Base-by-base conservation (phyloP, 2,888 invertebrate genomes). In the Epinotia brunnichana region DNA sequence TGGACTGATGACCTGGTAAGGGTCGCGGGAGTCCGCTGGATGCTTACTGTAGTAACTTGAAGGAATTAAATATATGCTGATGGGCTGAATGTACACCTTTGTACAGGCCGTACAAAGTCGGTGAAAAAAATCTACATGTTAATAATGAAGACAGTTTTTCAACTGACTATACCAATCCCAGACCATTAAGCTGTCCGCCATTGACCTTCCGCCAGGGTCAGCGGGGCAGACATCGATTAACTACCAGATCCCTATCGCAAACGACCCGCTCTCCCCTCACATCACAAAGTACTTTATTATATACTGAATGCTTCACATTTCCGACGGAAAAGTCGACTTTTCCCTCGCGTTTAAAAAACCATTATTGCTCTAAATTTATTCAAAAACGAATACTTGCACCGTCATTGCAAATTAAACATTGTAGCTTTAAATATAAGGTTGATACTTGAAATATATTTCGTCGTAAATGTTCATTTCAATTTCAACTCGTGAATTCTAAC, bases 191-290 rank as follows among this genome's bases (percentile, higher is more conserved):
- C 17, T 29, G 29, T 5, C 62, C 62, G 21, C 10, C 51, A 29
- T 48, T 29, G 62, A 63, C 51, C 48, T 63, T 63, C 62, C 24
- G n/a, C 48, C 44, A 62, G 29, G 62, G 62, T n/a, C 62, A 5
- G n/a, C 62, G 11, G 48, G 10, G 17, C 29, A 29, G 62, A 48
- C 62, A 29, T 51, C 62, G 48, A 63, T 63, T 44, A 61, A 44
- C 39, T 17, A 15, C 62, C 24, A 24, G 62, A 63, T 63, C 51
- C 21, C 24, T 63, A 63, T 63, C 62, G 4, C 9, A 24, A n/a
- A 29, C 57, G n/a, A 29, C 57, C 35, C 48, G 29, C 64, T 64
- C 39, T n/a, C 21, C 63, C 7, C 11, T 17, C n/a, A 9, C 19
- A 54, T 15, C n/a, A n/a, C n/a, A n/a, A n/a, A n/a, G n/a, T n/a